phyloP scores from a whole-genome alignment of 2,113 vertebrate genomes.

The Chaetura pelagica region DNA sequence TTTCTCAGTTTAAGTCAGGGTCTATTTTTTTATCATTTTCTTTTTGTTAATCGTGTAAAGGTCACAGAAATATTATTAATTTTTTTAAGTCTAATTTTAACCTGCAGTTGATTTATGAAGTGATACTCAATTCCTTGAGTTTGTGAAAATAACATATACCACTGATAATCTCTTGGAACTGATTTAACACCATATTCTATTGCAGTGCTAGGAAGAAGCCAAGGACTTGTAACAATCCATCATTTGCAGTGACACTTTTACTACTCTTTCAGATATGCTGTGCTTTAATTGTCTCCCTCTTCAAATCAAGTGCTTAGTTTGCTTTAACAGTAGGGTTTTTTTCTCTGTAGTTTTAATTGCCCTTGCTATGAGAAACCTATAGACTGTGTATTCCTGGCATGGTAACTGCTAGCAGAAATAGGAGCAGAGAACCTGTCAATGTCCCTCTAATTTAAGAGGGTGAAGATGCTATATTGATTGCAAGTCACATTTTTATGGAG shows the following conservation, averaged over 20 bases:
- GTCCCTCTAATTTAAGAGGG: constrained; percentile 27
- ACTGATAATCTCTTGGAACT: constrained; percentile 62
- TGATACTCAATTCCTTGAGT: constrained; percentile 26
- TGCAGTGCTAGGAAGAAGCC: constrained; percentile 47
- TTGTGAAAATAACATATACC: constrained; percentile 46
- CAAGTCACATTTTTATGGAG: constrained; percentile 15
- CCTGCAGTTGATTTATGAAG: constrained; percentile 50
- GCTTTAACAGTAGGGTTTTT: neutral
- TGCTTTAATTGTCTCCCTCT: constrained; percentile 67
- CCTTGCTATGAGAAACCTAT: constrained; percentile 20
- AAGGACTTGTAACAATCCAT: constrained; percentile 68
- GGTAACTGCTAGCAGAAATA: neutral
- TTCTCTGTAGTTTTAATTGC: neutral
- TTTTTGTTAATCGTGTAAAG: constrained; percentile 19
- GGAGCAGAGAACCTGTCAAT: neutral
- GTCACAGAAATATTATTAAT: neutral
- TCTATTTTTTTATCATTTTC: neutral
- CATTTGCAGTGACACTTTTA: constrained; percentile 69
- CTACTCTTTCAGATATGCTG: constrained; percentile 63
- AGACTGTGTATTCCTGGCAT: neutral
- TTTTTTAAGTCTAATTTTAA: constrained; percentile 13
- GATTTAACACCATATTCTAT: constrained; percentile 58
- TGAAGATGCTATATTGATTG: constrained; percentile 35
- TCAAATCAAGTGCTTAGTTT: constrained; percentile 57
- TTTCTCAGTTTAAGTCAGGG: neutral